Conservation (phyloP, 2,113 vertebrate genomes). For the Myrmophylax atrothorax region DNA sequence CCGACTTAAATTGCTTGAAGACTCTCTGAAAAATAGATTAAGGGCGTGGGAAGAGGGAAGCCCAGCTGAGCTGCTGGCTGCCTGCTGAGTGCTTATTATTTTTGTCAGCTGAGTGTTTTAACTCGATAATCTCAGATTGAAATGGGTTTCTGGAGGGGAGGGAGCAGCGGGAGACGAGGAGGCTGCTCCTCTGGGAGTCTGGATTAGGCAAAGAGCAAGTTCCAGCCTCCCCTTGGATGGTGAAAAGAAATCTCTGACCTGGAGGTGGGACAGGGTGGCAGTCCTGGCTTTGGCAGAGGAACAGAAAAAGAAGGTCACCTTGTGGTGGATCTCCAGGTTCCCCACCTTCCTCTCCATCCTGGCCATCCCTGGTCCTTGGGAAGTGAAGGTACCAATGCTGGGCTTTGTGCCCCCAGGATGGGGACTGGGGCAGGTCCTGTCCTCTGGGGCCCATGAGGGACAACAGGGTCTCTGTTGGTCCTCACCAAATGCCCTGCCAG, state of each 20-base stretch:
- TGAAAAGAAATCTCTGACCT: background rate
- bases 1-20: background rate
- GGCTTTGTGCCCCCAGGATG: background rate
- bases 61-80: background rate
- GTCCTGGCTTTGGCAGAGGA: background rate
- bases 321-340: background rate
- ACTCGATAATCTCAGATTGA: background rate
- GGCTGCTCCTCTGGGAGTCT: background rate
- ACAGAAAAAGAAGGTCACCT: rapidly evolving
- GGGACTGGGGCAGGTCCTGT: background rate
- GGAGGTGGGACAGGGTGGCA: rapidly evolving
- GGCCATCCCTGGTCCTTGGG: background rate
- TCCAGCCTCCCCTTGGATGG: background rate
- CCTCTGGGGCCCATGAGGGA: rapidly evolving
- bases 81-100: background rate
- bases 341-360: background rate
- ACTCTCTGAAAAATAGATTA: background rate
- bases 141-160: background rate
- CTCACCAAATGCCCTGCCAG: background rate
- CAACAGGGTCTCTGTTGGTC: background rate
- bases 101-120: background rate
- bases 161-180: rapidly evolving
- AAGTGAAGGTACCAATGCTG: background rate
- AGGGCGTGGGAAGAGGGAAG: conserved; percentile 3
- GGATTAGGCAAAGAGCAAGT: background rate